Percentiles rank a stretch among this genome's conserved stretches.
These are phyloP conservation scores for Notodonta ziczac DNA, from an alignment of 2,888 invertebrate genomes.

Conservation along the genomic window DNA sequence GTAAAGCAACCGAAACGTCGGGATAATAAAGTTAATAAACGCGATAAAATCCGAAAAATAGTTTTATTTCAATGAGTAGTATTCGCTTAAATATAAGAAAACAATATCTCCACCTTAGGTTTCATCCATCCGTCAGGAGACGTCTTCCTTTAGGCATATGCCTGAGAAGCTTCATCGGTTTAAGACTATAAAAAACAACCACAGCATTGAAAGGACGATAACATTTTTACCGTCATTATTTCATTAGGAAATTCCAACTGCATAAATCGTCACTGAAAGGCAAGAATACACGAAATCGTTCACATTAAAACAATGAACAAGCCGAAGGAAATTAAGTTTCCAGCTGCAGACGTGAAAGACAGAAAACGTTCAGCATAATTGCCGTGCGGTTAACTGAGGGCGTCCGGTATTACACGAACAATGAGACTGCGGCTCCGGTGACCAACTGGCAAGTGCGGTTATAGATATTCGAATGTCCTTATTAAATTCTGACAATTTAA, in stretches of 20 bases:
- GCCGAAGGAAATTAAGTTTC: conserved; percentile 52
- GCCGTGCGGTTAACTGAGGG: conserved; percentile 46
- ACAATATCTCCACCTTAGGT: too few relatives aligned
- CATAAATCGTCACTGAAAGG: conserved; percentile 15
- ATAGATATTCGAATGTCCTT: not conserved
- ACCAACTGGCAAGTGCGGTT: conserved; percentile 21
- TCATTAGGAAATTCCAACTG: not conserved
- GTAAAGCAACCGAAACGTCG: too few relatives aligned
- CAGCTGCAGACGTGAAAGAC: conserved; percentile 47
- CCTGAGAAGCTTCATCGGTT: too few relatives aligned
- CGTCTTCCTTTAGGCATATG: too few relatives aligned
- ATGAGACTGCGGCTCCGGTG: conserved; percentile 38
- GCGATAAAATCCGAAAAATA: too few relatives aligned
- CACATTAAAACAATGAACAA: conserved; percentile 46
- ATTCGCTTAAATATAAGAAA: too few relatives aligned
- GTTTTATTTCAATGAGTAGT: too few relatives aligned
- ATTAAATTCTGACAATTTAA: not conserved
- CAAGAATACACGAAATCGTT: conserved; percentile 34
- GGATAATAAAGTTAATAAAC: too few relatives aligned
- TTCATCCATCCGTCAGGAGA: too few relatives aligned
- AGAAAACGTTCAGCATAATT: conserved; percentile 51
- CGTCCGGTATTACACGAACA: conserved; percentile 46
- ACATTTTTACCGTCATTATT: too few relatives aligned
- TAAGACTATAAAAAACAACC: too few relatives aligned
- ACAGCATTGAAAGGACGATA: too few relatives aligned